Evolutionary conservation across 2,888 invertebrate species (phyloP), one percentile per base, ranked within the genome.

Genomic region (Nomada flava): DNA sequence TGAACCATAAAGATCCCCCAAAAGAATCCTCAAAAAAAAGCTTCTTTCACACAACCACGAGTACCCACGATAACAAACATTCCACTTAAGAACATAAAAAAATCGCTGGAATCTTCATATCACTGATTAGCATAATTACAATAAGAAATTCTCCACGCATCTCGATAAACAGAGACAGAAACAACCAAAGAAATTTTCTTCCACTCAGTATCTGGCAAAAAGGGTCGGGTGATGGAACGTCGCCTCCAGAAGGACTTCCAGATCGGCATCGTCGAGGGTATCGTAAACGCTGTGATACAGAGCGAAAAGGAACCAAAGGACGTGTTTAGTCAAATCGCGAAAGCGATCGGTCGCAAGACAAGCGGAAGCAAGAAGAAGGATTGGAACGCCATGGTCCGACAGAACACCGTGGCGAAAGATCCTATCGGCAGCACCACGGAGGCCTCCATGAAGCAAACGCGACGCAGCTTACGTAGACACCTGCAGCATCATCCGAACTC

Each of bases 201-300:
- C 53, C 53, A 10, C 2, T n/a, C 93, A 96, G 97, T 97, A 67
- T 95, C 97, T 29, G 98, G 98, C 2, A 97, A 97, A 92, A 97
- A 97, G 91, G 97, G 97, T 3, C 96, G 97, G 92, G 96, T 97
- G 5, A 97, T 98, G 97, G 98, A 98, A 91, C 95, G 98, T 23
- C 95, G 98, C 52, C 96, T 98, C 20, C 95, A 98, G 71, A 98
- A 98, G 92, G 98, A 98, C 94, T 98, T 98, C 96, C 98, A 98
- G 91, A 98, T 98, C 84, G 98, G 98, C 15, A 87, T 92, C 23
- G 97, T 98, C 0, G 98, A 98, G 92, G 97, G 96, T 4, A 95
- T 98, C 52, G 96, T 97, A 42, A 96, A 96, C 84, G 97, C 97
- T 85, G 96, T 96, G 65, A 95, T 96, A 79, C 95, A 95, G 0